Evolutionary conservation across 2,113 vertebrate genomes (phyloP).

Genomic region (Ondatra zibethicus): DNA sequence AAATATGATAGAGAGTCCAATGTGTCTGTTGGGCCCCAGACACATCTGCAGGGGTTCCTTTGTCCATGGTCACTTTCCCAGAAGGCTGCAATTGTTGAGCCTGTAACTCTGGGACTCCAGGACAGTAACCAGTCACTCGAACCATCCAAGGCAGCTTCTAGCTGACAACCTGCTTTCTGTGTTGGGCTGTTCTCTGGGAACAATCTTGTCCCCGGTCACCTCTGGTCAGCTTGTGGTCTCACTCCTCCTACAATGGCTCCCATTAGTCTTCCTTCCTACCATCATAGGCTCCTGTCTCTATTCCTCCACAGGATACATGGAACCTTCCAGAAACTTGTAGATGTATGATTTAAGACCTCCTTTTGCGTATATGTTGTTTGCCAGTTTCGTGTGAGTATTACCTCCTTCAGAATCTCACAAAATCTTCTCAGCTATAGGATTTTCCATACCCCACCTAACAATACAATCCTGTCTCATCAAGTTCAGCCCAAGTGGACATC

Average conservation of each 20-base stretch:
- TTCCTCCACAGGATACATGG: neutral
- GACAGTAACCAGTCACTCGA: neutral
- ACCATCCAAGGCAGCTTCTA: neutral
- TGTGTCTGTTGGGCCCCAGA: too few relatives aligned
- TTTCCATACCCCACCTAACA: neutral
- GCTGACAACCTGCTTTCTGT: too few relatives aligned
- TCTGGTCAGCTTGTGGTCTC: neutral
- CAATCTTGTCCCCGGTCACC: neutral
- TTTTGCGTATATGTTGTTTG: neutral
- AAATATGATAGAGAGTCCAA: neutral
- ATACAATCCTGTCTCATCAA: neutral
- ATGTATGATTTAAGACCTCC: neutral
- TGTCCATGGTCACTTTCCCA: neutral
- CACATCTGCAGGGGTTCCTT: neutral
- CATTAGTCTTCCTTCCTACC: neutral
- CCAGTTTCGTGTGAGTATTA: slow-evolving; percentile 22
- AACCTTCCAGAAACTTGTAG: slow-evolving; percentile 43
- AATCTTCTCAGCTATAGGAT: neutral
- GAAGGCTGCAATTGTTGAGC: neutral
- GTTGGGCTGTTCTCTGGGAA: neutral
- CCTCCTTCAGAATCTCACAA: neutral
- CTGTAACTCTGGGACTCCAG: neutral
- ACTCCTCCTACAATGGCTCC: neutral
- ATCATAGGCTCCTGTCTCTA: neutral
- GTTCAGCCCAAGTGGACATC: neutral